Base-by-base conservation (phyloP, 2,113 vertebrate genomes). In the Pipra filicauda region DNA sequence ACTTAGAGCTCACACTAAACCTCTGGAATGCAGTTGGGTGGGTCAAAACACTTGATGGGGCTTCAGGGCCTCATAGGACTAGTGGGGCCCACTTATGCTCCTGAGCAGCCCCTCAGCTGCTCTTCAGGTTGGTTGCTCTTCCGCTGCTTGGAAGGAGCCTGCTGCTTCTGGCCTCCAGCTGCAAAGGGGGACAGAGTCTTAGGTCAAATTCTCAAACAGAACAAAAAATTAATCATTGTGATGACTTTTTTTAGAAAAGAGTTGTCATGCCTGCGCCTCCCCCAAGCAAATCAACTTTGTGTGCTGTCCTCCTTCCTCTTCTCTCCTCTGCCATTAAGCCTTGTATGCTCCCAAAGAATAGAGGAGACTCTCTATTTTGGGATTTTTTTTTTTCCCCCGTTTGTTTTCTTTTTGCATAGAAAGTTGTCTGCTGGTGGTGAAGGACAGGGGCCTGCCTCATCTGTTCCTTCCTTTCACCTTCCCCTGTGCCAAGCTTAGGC, bases 401-500 rank as follows among this genome's bases (percentile, higher is more conserved):
- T 93, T 46, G 13, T 81, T 95, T 91, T 66, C 28, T 54, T 91
- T 88, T 62, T 48, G 92, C 31, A 23, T 57, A 69, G 81, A 52
- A 82, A 92, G 67, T 66, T 94, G 66, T 86, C 49, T 8, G 3
- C 61, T 66, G 83, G 86, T 88, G 69, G 78, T 80, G 72, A 86
- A 88, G 83, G 81, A 85, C 81, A 55, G 74, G 86, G 80, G 72
- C 85, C 66, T 96, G 76, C 78, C 58, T 87, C 51, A 44, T 90
- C 82, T 83, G 59, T 91, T 96, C 91, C 85, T 91, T 96, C 89
- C 70, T 69, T 94, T 96, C 81, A 79, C 94, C 67, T 76, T 95
- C 65, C 90, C 78, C 57, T 37, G 89, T 94, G 78, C 85, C 88
- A 95, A 70, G 88, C 86, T 85, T 91, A 91, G 72, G 86, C 93